phyloP scores from a whole-genome alignment of 2,888 invertebrate species.

The Drosophila greeni region DNA sequence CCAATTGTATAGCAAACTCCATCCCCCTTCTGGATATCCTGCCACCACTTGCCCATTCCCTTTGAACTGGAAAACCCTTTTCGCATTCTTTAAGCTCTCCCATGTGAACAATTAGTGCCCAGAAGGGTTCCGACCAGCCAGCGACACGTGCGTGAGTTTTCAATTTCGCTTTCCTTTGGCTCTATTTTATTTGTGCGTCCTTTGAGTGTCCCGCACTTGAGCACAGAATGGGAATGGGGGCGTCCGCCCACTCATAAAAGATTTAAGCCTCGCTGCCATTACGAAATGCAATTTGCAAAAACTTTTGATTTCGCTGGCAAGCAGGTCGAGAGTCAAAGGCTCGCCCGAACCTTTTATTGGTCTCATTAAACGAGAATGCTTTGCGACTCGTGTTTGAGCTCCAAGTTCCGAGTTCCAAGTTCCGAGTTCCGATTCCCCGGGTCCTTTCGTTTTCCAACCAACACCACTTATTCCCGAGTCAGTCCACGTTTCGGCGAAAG shows the following conservation, averaged over 20 bases:
- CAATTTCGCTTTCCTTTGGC: conserved; percentile 59
- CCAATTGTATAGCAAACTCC: neutral
- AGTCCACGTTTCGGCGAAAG: conserved; percentile 59
- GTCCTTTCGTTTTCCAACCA: conserved; percentile 59
- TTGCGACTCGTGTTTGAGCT: conserved; percentile 39
- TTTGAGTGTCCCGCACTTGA: conserved; percentile 10
- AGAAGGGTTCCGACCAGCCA: conserved; percentile 59
- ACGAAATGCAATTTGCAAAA: conserved; percentile 69
- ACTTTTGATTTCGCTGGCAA: conserved; percentile 66
- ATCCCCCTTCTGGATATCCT: neutral
- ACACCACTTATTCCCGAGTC: conserved; percentile 51
- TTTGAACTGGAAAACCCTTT: conserved; percentile 27
- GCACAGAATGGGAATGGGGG: conserved; percentile 20
- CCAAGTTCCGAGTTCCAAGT: conserved; percentile 14
- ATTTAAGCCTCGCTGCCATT: conserved; percentile 69
- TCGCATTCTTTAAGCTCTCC: conserved; percentile 51
- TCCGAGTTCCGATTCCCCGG: conserved; percentile 12
- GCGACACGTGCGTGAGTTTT: conserved; percentile 69
- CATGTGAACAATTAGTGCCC: conserved; percentile 64
- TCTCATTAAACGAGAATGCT: conserved; percentile 70
- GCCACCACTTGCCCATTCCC: conserved; percentile 17
- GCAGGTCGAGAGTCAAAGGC: conserved; percentile 32
- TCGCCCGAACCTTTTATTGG: conserved; percentile 63
- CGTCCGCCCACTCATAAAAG: conserved; percentile 61
- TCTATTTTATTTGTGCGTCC: conserved; percentile 19